phyloP scores from a whole-genome alignment of 2,113 vertebrate genomes.

The Oriolus oriolus region DNA sequence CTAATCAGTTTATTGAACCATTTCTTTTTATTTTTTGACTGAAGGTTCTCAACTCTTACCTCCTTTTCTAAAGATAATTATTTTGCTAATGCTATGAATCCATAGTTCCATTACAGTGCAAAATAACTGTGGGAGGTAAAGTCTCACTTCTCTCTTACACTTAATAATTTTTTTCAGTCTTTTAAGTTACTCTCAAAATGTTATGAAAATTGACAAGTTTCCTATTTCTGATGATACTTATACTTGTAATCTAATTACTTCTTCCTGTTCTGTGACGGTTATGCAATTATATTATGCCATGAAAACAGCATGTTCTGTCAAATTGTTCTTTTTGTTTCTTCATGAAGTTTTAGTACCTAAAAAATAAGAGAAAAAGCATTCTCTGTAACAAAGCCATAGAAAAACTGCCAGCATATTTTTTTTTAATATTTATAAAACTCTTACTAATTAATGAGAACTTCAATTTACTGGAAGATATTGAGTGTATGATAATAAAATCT shows the following conservation, averaged over 20 bases:
- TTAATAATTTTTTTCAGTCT: background rate
- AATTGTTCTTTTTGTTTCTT: background rate
- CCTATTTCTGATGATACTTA: slow-evolving; percentile 5
- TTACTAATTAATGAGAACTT: slow-evolving; percentile 1
- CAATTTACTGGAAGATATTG: background rate
- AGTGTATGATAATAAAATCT: background rate
- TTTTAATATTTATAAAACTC: background rate
- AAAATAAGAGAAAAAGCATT: slow-evolving; percentile 2
- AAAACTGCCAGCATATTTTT: background rate
- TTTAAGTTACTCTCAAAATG: background rate
- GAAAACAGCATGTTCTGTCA: slow-evolving; percentile 9
- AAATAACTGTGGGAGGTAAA: background rate
- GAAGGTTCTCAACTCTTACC: background rate
- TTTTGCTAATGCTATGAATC: background rate
- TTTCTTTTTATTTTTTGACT: background rate
- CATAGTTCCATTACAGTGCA: background rate
- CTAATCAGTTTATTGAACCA: background rate
- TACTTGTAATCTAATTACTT: slow-evolving; percentile 30
- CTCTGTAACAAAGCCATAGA: background rate
- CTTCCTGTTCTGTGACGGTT: slow-evolving; percentile 3
- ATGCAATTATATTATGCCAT: slow-evolving; percentile 19
- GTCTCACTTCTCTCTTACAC: background rate
- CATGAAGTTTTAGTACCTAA: background rate
- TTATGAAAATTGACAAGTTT: slow-evolving; percentile 26
- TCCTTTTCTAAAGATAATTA: background rate